These are phyloP conservation scores for Hassar affinis DNA, from an alignment of 2,113 vertebrate genomes.

Conservation along the genomic window DNA sequence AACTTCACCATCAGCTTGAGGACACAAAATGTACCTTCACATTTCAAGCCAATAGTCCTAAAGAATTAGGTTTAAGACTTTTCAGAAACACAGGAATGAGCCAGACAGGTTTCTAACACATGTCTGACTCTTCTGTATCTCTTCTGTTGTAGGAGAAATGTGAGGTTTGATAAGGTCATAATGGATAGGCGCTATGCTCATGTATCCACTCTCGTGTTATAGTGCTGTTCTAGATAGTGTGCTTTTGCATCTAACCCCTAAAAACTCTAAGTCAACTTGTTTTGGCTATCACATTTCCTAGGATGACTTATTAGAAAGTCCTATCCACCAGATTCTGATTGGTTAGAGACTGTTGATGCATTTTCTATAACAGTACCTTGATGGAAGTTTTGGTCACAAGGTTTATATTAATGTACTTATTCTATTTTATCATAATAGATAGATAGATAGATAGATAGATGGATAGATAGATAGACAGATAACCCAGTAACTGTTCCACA, in stretches of 20 bases:
- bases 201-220: not conserved
- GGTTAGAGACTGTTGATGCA: too few relatives aligned
- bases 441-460: too few relatives aligned
- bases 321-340: not conserved
- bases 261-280: not conserved
- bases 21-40: constrained; percentile 58
- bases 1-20: constrained; percentile 62
- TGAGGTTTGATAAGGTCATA: not conserved
- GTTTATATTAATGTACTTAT: too few relatives aligned
- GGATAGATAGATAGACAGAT: too few relatives aligned
- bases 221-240: not conserved
- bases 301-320: not conserved
- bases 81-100: constrained; percentile 11
- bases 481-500: too few relatives aligned
- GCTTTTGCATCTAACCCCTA: not conserved
- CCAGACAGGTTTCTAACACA: constrained; percentile 18
- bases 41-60: constrained; percentile 42
- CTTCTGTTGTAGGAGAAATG: not conserved
- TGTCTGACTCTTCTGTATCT: not conserved
- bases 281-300: not conserved
- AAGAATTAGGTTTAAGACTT: constrained; percentile 13
- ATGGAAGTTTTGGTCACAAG: not conserved
- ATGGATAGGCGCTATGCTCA: too few relatives aligned
- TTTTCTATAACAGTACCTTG: too few relatives aligned
- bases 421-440: too few relatives aligned